These are phyloP conservation scores for Drosophila multiciliata DNA, from an alignment of 2,888 invertebrate genomes.

Conservation along the genomic window DNA sequence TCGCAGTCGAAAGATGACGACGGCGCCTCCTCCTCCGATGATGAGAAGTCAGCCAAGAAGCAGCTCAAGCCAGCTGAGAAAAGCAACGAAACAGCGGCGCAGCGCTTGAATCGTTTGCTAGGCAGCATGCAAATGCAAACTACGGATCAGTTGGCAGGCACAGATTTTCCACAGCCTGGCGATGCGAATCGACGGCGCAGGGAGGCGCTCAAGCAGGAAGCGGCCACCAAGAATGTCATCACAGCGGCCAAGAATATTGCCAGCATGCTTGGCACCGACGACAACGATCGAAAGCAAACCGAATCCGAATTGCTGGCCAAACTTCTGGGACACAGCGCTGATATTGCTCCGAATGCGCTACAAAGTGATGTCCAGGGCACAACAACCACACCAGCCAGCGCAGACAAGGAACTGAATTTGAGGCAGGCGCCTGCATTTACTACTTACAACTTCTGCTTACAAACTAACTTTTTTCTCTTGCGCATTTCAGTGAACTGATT, in stretches of 20 bases:
- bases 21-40: slow-evolving; percentile 76
- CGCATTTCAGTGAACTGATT: slow-evolving; percentile 88
- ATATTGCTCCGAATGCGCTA: slow-evolving; percentile 7
- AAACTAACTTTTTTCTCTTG: background rate
- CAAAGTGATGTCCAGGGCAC: slow-evolving; percentile 9
- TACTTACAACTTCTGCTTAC: rapidly evolving
- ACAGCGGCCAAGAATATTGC: slow-evolving; percentile 91
- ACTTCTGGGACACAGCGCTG: slow-evolving; percentile 86
- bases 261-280: slow-evolving; percentile 87
- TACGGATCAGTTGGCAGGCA: slow-evolving; percentile 57
- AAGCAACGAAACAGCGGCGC: slow-evolving; percentile 76
- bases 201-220: slow-evolving; percentile 62
- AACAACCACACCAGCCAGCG: background rate
- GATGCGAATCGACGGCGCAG: slow-evolving; percentile 69
- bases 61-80: slow-evolving; percentile 35
- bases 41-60: slow-evolving; percentile 71
- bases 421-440: slow-evolving; percentile 55
- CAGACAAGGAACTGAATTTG: slow-evolving; percentile 70
- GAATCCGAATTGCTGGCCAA: slow-evolving; percentile 91
- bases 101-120: slow-evolving; percentile 82
- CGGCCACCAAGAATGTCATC: slow-evolving; percentile 71
- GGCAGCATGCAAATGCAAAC: slow-evolving; percentile 83
- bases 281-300: slow-evolving; percentile 88
- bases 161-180: slow-evolving; percentile 79
- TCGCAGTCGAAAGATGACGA: slow-evolving; percentile 72